Evolutionary conservation across 2,113 vertebrate genomes (phyloP).

Genomic region (Pedionomus torquatus): DNA sequence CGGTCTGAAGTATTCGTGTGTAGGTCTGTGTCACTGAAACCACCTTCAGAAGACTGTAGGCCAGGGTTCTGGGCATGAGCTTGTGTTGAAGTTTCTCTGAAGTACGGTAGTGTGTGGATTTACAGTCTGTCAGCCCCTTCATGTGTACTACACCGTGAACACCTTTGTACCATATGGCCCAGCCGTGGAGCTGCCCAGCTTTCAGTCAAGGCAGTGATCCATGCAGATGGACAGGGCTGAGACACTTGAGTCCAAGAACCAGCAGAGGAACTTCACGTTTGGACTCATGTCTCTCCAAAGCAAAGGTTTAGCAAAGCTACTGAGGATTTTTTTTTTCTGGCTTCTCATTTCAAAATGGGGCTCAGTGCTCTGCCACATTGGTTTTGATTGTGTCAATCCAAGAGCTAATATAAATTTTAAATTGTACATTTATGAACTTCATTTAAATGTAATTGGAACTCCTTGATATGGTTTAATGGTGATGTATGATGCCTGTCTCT

Average conservation of each 20-base stretch:
- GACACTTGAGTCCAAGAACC: neutral
- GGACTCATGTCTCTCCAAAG: neutral
- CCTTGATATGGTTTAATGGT: neutral
- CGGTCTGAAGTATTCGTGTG: neutral
- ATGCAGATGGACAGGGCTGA: neutral
- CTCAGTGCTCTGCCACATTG: neutral
- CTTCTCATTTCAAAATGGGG: neutral
- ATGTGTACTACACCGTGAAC: fast-evolving
- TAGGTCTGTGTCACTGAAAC: neutral
- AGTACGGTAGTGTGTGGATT: neutral
- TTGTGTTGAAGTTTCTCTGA: neutral
- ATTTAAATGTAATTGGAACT: neutral
- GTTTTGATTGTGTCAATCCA: neutral
- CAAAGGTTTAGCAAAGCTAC: neutral
- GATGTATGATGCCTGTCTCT: neutral
- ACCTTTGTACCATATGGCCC: neutral
- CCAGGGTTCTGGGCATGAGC: neutral
- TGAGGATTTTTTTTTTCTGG: neutral
- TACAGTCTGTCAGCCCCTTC: neutral
- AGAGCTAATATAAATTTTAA: neutral
- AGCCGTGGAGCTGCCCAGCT: neutral
- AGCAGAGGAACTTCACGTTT: neutral
- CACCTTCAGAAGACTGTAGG: neutral
- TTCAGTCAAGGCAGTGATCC: neutral
- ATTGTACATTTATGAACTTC: neutral